A percentile compares a stretch with the other conserved stretches of the same genome.
Conservation (phyloP, 1,140 invertebrate species). For the Lineus longissimus region DNA sequence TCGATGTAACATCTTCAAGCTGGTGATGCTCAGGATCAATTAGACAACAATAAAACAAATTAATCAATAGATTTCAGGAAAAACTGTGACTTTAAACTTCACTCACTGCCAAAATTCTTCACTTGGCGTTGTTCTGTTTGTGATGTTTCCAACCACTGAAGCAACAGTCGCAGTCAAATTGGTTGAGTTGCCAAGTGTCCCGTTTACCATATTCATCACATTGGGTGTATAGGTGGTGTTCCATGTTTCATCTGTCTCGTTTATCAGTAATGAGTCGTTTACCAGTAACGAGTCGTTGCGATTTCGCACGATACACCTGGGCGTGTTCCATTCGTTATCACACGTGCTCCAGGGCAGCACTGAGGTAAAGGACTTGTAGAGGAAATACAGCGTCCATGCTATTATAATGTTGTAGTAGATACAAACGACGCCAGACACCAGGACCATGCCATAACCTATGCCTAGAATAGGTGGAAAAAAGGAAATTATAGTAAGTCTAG, state of each 20-base stretch:
- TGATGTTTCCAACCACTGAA: not conserved
- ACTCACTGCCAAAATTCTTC: constrained; percentile 46
- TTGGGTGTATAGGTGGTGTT: not conserved
- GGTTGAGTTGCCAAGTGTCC: not conserved
- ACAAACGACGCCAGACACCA: constrained; percentile 38
- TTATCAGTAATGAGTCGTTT: not conserved
- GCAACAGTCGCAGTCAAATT: not conserved
- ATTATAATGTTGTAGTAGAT: constrained; percentile 61
- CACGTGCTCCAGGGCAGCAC: constrained; percentile 57
- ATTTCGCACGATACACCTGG: constrained; percentile 34
- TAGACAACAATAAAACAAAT: too few species aligned
- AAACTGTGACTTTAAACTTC: too few species aligned
- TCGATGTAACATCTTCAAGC: too few species aligned
- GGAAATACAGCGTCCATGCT: constrained; percentile 57
- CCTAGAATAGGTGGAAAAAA: constrained; percentile 23
- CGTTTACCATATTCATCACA: not conserved
- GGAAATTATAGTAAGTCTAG: not conserved
- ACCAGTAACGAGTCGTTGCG: not conserved
- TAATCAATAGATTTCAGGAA: too few species aligned
- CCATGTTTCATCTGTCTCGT: not conserved
- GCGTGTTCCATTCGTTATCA: constrained; percentile 57
- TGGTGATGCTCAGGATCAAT: too few species aligned
- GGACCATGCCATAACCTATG: constrained; percentile 42
- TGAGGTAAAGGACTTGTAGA: constrained; percentile 51
- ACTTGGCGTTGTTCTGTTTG: constrained; percentile 25